Conservation (phyloP, 2,888 invertebrate species). For the Caenorhabditis drosophilae region DNA sequence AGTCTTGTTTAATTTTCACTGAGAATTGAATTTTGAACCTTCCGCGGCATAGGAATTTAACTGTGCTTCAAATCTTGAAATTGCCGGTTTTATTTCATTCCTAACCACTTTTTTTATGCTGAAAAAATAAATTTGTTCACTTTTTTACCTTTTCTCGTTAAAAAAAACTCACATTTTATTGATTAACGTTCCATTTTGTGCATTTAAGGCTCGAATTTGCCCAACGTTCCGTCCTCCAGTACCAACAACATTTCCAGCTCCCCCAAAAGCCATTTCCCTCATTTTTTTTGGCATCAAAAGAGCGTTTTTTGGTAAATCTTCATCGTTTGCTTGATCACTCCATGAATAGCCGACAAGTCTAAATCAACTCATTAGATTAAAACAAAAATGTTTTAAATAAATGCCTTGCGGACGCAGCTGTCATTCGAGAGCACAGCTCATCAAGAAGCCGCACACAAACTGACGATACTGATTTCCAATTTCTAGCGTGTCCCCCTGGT, state of each 20-base stretch:
- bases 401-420: conserved; percentile 12
- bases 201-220: conserved; percentile 13
- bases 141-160: not conserved
- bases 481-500: conserved; percentile 49
- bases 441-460: conserved; percentile 36
- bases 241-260: too few relatives aligned
- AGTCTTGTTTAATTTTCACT: not conserved
- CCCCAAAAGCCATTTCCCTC: conserved; percentile 26
- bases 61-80: conserved; percentile 33
- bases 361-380: too few relatives aligned
- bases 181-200: conserved; percentile 8
- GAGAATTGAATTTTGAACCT: conserved; percentile 3
- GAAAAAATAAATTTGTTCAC: conserved; percentile 1
- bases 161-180: conserved; percentile 9
- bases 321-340: conserved; percentile 20
- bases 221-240: conserved; percentile 11
- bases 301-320: conserved; percentile 16
- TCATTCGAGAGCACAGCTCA: conserved; percentile 29
- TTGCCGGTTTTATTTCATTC: not conserved
- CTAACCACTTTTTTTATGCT: not conserved
- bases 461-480: conserved; percentile 42
- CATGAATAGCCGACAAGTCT: conserved; percentile 29
- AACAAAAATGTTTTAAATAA: too few relatives aligned
- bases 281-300: conserved; percentile 30
- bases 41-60: conserved; percentile 28